Base-by-base conservation (phyloP, 2,797 vertebrate genomes). In the Chrosomus eos region DNA sequence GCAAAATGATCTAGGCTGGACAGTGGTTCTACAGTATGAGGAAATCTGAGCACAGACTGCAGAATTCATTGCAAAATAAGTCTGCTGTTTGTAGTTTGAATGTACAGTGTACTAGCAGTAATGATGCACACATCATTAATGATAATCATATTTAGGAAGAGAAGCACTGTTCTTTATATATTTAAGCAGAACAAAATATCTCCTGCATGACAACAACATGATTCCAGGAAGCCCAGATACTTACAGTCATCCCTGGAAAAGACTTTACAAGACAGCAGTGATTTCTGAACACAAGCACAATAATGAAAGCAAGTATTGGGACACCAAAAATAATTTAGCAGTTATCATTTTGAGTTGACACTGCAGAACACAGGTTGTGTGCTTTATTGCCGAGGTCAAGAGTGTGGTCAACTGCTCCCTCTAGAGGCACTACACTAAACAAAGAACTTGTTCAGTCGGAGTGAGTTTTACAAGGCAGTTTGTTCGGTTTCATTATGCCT, bases 341-440 rank as follows among this genome's bases (percentile, higher is more conserved):
- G 33, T 9, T 7, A 60, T 60, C 0, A 23, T 23, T 72, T 23
- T 60, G 38, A 28, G 38, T 60, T 31, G 3, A 45, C 31, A 51
- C 10, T 23, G 38, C 4, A n/a, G 48, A 40, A 26, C 3, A 36
- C 8, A 73, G 23, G 7, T 33, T 74, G 26, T 58, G 19, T 73
- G 53, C 18, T 83, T 48, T 40, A 23, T 28, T 23, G 26, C 31
- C 43, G 5, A 60, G 33, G 58, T 74, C 58, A 66, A 14, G 71
- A 83, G 48, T 40, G 76, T 84, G 88, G 86, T 86, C 82, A 88
- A 80, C 23, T 82, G 85, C 90, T 48, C 90, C 92, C 88, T 88
- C 92, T 90, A 88, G 26, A 62, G 74, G 84, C 36, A 86, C 1
- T 48, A 45, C 60, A 73, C 38, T 43, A 67, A 14, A 38, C 60